phyloP scores from a whole-genome alignment of 2,888 invertebrate genomes.

The Phania funesta region DNA sequence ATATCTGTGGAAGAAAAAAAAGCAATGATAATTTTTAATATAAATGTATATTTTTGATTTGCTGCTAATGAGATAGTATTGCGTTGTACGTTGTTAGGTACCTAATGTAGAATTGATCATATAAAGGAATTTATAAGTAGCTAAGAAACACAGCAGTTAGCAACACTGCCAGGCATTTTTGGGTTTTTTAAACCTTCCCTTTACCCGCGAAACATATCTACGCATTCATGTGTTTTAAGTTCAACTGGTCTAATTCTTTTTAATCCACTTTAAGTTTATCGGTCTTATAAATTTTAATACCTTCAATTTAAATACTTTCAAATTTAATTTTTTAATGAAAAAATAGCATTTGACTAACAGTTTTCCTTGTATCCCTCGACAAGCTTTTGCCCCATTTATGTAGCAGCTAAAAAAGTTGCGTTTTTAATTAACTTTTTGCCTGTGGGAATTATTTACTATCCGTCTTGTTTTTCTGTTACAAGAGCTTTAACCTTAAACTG shows the following conservation, averaged over 20 bases:
- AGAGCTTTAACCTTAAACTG: slow-evolving; percentile 12
- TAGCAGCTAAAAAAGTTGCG: neutral
- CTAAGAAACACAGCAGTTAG: neutral
- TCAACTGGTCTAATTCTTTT: too few relatives aligned
- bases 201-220: too few relatives aligned
- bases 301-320: neutral
- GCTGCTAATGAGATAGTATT: too few relatives aligned
- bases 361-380: neutral
- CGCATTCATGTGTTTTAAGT: too few relatives aligned
- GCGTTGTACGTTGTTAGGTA: too few relatives aligned
- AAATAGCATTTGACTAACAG: neutral
- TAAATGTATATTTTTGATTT: too few relatives aligned
- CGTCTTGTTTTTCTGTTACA: neutral
- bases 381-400: neutral
- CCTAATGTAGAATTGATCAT: too few relatives aligned
- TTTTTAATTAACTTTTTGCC: slow-evolving; percentile 15
- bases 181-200: neutral
- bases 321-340: slow-evolving; percentile 1
- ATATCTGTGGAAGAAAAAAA: slow-evolving; percentile 19
- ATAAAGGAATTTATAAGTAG: neutral
- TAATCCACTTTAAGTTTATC: too few relatives aligned
- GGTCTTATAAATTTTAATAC: neutral
- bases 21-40: neutral
- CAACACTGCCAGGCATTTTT: neutral
- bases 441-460: neutral